These are phyloP conservation scores for Drosophila triauraria DNA, from an alignment of 1,140 invertebrate genomes.

Conservation along the genomic window DNA sequence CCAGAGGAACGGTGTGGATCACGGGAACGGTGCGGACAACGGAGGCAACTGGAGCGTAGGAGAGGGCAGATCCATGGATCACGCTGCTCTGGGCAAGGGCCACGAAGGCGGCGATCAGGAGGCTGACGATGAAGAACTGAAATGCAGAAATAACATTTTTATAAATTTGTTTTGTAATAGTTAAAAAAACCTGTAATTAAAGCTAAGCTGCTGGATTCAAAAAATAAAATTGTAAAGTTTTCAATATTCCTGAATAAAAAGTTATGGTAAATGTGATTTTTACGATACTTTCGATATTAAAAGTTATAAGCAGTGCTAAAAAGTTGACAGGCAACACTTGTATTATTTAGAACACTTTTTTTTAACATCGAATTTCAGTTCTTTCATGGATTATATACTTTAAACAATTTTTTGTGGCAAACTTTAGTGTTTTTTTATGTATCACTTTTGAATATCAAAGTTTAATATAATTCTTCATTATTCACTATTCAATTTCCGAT, in stretches of 20 bases:
- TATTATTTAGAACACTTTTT: background rate
- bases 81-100: constrained; percentile 63
- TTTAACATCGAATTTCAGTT: background rate
- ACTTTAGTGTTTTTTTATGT: background rate
- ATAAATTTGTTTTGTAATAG: background rate
- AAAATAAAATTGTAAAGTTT: background rate
- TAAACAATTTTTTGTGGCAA: background rate
- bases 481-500: background rate
- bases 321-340: background rate
- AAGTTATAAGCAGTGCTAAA: too few relatives aligned
- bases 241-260: background rate
- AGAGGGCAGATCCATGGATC: constrained; percentile 44
- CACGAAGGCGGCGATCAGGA: constrained; percentile 64
- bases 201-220: background rate
- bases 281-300: too few relatives aligned
- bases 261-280: background rate
- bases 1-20: constrained; percentile 29
- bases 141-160: background rate
- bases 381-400: background rate
- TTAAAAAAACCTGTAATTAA: too few relatives aligned
- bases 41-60: constrained; percentile 30
- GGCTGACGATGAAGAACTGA: constrained; percentile 63
- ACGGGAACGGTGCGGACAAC: constrained; percentile 45
- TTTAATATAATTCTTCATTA: too few relatives aligned
- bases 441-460: background rate